Base-by-base conservation (phyloP, 2,888 invertebrate genomes). In the Lottia scabra region DNA sequence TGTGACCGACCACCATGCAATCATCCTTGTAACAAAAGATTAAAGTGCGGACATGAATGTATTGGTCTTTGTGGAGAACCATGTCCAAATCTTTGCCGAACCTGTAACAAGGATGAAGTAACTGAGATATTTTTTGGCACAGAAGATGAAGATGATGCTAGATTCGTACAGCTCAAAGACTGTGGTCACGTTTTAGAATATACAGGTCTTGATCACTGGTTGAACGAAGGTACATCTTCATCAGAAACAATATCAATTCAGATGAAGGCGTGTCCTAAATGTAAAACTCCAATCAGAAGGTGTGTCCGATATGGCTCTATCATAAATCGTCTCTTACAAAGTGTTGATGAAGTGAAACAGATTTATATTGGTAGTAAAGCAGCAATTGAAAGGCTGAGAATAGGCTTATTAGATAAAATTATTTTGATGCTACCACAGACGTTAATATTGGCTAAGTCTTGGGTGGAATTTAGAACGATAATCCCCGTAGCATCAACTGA, bases 1-100 rank as follows among this genome's bases (percentile, higher is more conserved):
- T 88, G 90, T 75, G 80, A 88, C 65, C 79, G 89, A 23, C 80
- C 74, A 3, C 81, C 83, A 30, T 85, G 80, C 67, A 66, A 81
- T 72, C 56, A 69, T n/a, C 74, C 74, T n/a, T 85, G 85, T 68
- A 46, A 46, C 12, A 68, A 77, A 65, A 23, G 23, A 30, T 70
- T 83, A 2, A 43, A 23, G 3, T 84, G 84, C 75, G 73, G 74
- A 8, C 85, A 84, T 70, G 44, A 15, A 10, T 85, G 94, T 88
- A 91, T 93, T 84, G 94, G 94, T 16, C 91, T 93, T 68, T 94
- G 94, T 89, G 93, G 93, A n/a, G 94, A 94, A 87, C 93, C 91
- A 13, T 94, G 94, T 87, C 93, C 93, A 19, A 87, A 87, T 45
- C 81, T 92, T 68, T 94, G 94, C 89, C 87, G 90, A 38, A 66